These are phyloP conservation scores for Odocoileus hemionus DNA, from an alignment of 2,113 vertebrate genomes.

Conservation along the genomic window DNA sequence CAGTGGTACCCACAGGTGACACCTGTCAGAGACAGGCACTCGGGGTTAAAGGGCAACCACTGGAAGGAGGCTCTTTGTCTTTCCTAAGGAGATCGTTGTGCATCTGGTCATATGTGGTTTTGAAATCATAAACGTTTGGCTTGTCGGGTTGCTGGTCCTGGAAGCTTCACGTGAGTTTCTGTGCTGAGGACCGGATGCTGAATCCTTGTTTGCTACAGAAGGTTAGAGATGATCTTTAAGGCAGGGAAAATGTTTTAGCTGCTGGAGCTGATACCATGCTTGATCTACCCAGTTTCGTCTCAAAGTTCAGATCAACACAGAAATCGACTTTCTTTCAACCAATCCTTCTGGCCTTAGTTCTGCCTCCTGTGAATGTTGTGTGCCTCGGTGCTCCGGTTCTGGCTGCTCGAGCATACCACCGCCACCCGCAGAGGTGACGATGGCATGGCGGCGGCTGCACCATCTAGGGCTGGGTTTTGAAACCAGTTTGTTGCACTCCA, in stretches of 20 bases:
- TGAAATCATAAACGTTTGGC: constrained; percentile 99
- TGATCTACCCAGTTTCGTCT: background rate
- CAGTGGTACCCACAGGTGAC: constrained; percentile 60
- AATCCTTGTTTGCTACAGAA: constrained; percentile 89
- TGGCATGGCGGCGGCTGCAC: fast-evolving
- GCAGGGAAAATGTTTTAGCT: background rate
- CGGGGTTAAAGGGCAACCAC: constrained; percentile 69
- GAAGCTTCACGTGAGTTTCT: constrained; percentile 95
- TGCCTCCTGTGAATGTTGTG: background rate
- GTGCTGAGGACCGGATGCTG: constrained; percentile 95
- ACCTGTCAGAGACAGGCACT: constrained; percentile 72
- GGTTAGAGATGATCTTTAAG: fast-evolving
- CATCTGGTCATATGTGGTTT: constrained; percentile 99
- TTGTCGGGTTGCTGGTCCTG: constrained; percentile 96
- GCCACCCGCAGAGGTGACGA: background rate
- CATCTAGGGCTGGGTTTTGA: background rate
- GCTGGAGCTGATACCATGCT: fast-evolving
- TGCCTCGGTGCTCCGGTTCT: background rate
- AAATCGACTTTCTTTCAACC: background rate
- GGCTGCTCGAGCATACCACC: background rate
- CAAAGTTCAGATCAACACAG: background rate
- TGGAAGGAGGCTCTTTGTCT: constrained; percentile 99
- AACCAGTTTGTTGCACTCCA: background rate
- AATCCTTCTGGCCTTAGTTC: background rate
- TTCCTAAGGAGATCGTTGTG: constrained; percentile 99